Evolutionary conservation across 1,140 invertebrate genomes (phyloP).

Genomic region (Anthonomus grandis): DNA sequence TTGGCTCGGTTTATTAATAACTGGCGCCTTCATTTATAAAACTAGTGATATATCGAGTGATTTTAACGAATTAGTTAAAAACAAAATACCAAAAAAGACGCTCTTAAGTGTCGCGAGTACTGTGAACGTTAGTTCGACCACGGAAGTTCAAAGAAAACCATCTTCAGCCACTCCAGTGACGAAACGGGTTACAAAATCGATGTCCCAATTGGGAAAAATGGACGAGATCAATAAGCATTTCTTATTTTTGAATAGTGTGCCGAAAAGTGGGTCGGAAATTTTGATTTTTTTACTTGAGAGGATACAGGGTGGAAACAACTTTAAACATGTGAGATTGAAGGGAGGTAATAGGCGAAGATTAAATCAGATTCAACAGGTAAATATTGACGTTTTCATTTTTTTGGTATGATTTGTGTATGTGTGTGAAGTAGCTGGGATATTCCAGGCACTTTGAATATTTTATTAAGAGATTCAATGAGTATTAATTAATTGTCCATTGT

Average conservation of each 20-base stretch:
- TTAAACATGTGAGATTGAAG: constrained; percentile 58
- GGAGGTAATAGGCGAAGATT: constrained; percentile 49
- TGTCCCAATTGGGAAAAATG: constrained; percentile 53
- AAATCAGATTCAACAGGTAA: constrained; percentile 52
- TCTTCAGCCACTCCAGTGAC: neutral
- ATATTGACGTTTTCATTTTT: too few relatives aligned
- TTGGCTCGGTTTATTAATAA: too few relatives aligned
- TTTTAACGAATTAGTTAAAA: neutral
- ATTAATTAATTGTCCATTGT: too few relatives aligned
- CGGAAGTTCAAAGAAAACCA: neutral
- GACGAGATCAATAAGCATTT: constrained; percentile 54
- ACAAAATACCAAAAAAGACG: constrained; percentile 13
- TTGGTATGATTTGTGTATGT: neutral
- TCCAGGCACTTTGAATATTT: too few relatives aligned
- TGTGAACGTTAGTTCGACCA: neutral
- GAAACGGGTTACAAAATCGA: constrained; percentile 53
- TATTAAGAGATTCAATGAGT: too few relatives aligned
- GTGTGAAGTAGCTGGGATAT: too few relatives aligned
- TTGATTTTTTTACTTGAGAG: constrained; percentile 62
- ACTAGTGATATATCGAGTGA: too few relatives aligned
- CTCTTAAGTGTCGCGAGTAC: constrained; percentile 11
- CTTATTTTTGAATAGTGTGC: constrained; percentile 63
- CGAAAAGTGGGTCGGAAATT: constrained; percentile 63
- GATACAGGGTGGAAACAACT: constrained; percentile 59
- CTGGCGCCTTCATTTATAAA: too few relatives aligned